A percentile compares a stretch with the other conserved stretches of the same genome.
These are phyloP conservation scores for Heliconius cydno DNA, from an alignment of 2,888 invertebrate species.

Conservation along the genomic window DNA sequence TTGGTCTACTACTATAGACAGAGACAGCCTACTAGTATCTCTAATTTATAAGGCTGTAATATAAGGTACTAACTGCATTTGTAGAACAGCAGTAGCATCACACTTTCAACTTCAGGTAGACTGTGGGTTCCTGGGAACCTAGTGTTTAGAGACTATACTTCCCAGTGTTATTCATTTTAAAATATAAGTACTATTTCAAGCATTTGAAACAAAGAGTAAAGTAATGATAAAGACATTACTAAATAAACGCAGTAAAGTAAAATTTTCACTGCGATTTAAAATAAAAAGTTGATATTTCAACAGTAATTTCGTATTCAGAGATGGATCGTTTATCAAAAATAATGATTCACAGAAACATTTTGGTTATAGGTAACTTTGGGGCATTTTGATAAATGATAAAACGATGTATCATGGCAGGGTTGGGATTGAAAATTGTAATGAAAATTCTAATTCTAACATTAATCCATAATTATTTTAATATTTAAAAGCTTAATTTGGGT, in stretches of 20 bases:
- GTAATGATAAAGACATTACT: background rate
- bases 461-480: too few relatives aligned
- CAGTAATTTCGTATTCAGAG: background rate
- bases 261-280: background rate
- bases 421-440: background rate
- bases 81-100: too few relatives aligned
- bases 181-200: background rate
- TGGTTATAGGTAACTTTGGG: conserved; percentile 20
- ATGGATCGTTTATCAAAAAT: conserved; percentile 10
- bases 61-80: too few relatives aligned
- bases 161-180: too few relatives aligned
- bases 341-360: conserved; percentile 8
- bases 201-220: background rate
- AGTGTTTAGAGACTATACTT: too few relatives aligned
- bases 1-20: too few relatives aligned
- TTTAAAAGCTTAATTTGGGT: too few relatives aligned
- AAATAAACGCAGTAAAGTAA: background rate
- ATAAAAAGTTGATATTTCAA: background rate
- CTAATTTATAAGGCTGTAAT: too few relatives aligned
- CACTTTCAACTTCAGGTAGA: too few relatives aligned
- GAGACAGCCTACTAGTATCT: too few relatives aligned
- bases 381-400: conserved; percentile 1
- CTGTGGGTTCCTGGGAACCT: too few relatives aligned
- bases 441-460: too few relatives aligned
- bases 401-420: background rate